Evolutionary conservation across 2,113 vertebrate genomes (phyloP), one percentile per base, ranked within the genome.

Genomic region (Colaptes auratus): DNA sequence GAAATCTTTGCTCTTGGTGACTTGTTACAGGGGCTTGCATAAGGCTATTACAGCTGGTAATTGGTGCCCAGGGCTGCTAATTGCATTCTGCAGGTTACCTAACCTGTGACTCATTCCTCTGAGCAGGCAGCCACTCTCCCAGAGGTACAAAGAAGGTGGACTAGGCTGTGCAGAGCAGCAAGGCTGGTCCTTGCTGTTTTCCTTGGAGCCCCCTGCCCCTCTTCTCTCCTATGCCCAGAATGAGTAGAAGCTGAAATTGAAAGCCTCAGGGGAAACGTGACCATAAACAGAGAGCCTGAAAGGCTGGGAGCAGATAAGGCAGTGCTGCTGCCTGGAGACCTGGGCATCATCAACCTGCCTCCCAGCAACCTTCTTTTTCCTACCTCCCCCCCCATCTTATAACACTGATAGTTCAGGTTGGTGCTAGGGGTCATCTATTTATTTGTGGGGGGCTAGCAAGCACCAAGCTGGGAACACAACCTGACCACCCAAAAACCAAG

Each of bases 61-160:
- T 93, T 90, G 77, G 65, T 96, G 94, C 83, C 92, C 79, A 64
- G 35, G 56, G 85, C 81, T 82, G 77, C 82, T 95, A 96, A 96
- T 95, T 93, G 71, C 75, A 66, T 91, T 92, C n/a, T 88, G 90
- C 65, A 69, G 9, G 17, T 91, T 95, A 88, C 90, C 85, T 92
- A 93, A 95, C 67, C 77, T 3, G 2, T 93, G 87, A 91, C 83
- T 92, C 92, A 95, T 71, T 95, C 85, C 82, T 89, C 78, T 0
- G 9, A 80, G 86, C 65, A 90, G 46, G 71, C 81, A 95, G 66
- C 52, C 76, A 59, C 20, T 56, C 50, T 31, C 20, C 18, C 13
- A 44, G 80, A 50, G 58, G 73, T 21, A 86, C 42, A 92, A 73
- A 69, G 31, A 63, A 81, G 79, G 76, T 72, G 70, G 60, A 25